phyloP scores from a whole-genome alignment of 2,797 vertebrate species.

The Acipenser oxyrinchus region DNA sequence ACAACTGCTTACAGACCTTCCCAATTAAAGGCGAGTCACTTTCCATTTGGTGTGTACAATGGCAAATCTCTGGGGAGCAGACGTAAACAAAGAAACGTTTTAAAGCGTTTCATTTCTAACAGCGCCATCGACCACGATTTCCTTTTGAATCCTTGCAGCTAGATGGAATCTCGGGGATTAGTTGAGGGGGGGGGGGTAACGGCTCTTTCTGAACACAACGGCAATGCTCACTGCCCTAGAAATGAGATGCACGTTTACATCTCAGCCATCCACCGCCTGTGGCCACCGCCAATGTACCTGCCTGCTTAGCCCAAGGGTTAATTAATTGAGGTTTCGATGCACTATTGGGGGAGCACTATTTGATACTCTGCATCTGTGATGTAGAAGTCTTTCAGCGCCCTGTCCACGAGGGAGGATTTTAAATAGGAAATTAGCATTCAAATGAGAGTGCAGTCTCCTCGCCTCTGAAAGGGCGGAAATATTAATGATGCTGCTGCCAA shows the following conservation, averaged over 20 bases:
- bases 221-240: constrained; percentile 74
- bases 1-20: constrained; percentile 68
- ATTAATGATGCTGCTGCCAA: constrained; percentile 72
- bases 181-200: constrained; percentile 54
- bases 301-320: constrained; percentile 84
- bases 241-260: constrained; percentile 99
- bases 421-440: constrained; percentile 98
- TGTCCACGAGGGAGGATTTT: constrained; percentile 81
- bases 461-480: constrained; percentile 73
- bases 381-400: constrained; percentile 77
- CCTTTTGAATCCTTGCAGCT: constrained; percentile 71
- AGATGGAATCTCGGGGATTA: constrained; percentile 82
- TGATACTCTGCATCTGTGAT: constrained; percentile 92
- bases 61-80: constrained; percentile 53
- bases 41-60: constrained; percentile 51
- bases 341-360: constrained; percentile 76
- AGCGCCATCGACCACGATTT: constrained; percentile 63
- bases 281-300: constrained; percentile 75
- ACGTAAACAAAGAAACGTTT: constrained; percentile 76
- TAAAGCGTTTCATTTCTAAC: constrained; percentile 58
- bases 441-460: constrained; percentile 80
- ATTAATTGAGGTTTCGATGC: constrained; percentile 86
- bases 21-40: constrained; percentile 69
- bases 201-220: constrained; percentile 82
- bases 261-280: constrained; percentile 77